phyloP scores from a whole-genome alignment of 2,113 vertebrate species.

The Leptobrachium leishanense region DNA sequence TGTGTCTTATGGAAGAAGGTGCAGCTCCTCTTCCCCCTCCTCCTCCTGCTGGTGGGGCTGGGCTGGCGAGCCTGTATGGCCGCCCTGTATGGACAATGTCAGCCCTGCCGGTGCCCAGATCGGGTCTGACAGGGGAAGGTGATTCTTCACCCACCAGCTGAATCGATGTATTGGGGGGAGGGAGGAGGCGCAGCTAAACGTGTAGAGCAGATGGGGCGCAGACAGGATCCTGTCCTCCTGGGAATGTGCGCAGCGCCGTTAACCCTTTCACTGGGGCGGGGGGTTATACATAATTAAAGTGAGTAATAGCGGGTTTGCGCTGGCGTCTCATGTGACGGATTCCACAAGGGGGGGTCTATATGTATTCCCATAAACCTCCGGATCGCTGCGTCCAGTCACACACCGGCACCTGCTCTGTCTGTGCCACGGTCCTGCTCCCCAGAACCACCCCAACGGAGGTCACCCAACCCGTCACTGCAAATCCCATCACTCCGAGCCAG shows the following conservation, averaged over 20 bases:
- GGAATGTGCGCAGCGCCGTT: constrained; percentile 7
- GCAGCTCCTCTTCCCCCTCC: constrained; percentile 33
- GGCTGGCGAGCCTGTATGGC: neutral
- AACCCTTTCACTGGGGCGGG: neutral
- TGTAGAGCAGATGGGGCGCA: constrained; percentile 38
- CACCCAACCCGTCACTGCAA: too few relatives aligned
- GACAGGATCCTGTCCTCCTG: constrained; percentile 14
- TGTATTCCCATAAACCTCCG: too few relatives aligned
- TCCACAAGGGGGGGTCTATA: too few relatives aligned
- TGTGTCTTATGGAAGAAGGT: constrained; percentile 45
- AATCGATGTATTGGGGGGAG: constrained; percentile 18
- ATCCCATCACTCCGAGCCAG: too few relatives aligned
- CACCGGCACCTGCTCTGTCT: too few relatives aligned
- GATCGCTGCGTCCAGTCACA: too few relatives aligned
- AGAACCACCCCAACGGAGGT: too few relatives aligned
- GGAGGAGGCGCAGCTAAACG: constrained; percentile 10
- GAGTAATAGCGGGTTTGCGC: neutral
- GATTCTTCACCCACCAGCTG: constrained; percentile 25
- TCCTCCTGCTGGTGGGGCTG: neutral
- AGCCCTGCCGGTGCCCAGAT: neutral
- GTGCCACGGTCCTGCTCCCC: too few relatives aligned
- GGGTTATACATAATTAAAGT: neutral
- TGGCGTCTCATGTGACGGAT: too few relatives aligned
- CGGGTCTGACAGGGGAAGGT: constrained; percentile 29
- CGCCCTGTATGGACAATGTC: neutral